These are phyloP conservation scores for Plectropomus leopardus DNA, from an alignment of 2,113 vertebrate genomes.

Conservation along the genomic window DNA sequence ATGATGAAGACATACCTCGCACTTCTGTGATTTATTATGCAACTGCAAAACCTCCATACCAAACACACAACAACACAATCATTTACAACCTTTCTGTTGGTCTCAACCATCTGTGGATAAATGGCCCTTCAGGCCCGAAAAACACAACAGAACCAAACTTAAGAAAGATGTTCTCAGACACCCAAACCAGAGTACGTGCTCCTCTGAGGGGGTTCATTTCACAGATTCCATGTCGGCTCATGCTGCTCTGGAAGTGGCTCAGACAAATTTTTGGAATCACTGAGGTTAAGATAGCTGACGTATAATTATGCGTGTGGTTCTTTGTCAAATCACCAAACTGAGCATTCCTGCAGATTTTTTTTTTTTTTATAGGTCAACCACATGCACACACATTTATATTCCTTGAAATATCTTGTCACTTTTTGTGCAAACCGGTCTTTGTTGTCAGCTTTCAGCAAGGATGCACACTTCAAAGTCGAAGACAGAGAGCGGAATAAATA, in stretches of 20 bases:
- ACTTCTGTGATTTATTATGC: constrained; percentile 32
- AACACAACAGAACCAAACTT: constrained; percentile 48
- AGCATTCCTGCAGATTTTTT: constrained; percentile 69
- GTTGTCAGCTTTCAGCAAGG: constrained; percentile 27
- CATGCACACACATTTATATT: constrained; percentile 54
- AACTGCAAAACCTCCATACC: constrained; percentile 26
- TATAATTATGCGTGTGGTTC: constrained; percentile 76
- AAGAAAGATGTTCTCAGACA: constrained; percentile 49
- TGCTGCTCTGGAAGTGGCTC: constrained; percentile 69
- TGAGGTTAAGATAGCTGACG: constrained; percentile 75
- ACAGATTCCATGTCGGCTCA: constrained; percentile 65
- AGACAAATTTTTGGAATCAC: constrained; percentile 78
- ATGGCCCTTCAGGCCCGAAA: constrained; percentile 14
- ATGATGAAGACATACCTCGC: constrained; percentile 17
- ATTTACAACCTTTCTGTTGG: constrained; percentile 22
- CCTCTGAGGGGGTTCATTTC: constrained; percentile 33
- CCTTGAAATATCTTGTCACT: constrained; percentile 56
- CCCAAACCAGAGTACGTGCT: constrained; percentile 41
- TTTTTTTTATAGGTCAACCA: constrained; percentile 61
- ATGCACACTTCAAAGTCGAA: constrained; percentile 29
- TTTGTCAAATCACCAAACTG: constrained; percentile 74
- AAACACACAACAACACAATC: constrained; percentile 34
- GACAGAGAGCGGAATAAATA: not conserved
- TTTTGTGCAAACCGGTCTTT: constrained; percentile 22
- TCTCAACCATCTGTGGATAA: constrained; percentile 38